Conservation (phyloP, 2,797 vertebrate genomes). For the Sitta carolinensis region DNA sequence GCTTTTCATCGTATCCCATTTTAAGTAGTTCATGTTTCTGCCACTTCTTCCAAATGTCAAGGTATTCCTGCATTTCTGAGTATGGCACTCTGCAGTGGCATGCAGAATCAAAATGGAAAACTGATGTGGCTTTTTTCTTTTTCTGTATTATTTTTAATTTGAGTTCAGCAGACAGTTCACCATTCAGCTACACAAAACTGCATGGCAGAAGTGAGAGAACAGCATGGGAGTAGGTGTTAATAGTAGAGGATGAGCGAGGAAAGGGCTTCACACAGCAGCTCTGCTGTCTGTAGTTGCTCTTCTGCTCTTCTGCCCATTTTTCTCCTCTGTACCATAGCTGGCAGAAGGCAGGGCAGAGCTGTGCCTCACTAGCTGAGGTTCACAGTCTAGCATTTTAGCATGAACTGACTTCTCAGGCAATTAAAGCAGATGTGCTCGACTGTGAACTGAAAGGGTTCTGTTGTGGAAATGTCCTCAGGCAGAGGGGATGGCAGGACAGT, state of each 20-base stretch:
- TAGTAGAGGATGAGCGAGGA: not conserved
- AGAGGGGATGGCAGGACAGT: not conserved
- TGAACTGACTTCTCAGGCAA: not conserved
- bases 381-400: not conserved
- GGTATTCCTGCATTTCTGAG: not conserved
- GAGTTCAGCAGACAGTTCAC: not conserved
- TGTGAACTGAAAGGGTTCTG: not conserved
- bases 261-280: not conserved
- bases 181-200: not conserved
- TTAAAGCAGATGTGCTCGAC: not conserved
- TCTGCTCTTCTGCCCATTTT: not conserved
- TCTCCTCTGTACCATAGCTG: not conserved
- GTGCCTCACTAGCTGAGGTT: not conserved
- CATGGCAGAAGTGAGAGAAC: not conserved
- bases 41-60: not conserved
- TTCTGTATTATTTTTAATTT: not conserved
- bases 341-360: not conserved
- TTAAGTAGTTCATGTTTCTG: not conserved
- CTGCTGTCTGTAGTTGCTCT: not conserved
- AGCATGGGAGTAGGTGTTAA: not conserved
- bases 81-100: not conserved
- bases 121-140: not conserved
- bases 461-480: not conserved
- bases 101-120: not conserved
- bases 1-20: not conserved